These are phyloP conservation scores for Mercenaria mercenaria DNA, from an alignment of 1,140 invertebrate genomes.

Conservation along the genomic window DNA sequence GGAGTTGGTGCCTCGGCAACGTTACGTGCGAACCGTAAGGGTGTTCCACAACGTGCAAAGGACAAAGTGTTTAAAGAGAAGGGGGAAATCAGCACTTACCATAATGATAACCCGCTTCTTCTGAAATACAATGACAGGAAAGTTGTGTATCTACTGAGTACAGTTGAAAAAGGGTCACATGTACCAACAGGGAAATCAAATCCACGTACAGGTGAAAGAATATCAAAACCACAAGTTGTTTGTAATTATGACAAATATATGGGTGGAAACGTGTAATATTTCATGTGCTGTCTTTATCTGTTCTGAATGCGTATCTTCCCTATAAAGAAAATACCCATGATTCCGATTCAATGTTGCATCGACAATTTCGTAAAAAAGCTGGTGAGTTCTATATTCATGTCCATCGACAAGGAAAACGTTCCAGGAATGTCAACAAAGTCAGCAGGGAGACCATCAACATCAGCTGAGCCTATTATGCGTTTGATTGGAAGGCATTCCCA, in stretches of 20 bases:
- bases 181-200: neutral
- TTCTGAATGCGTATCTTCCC: conserved; percentile 12
- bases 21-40: conserved; percentile 43
- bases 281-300: conserved; percentile 5
- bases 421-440: no score
- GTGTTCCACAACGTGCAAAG: conserved; percentile 58
- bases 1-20: conserved; percentile 60
- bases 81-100: neutral
- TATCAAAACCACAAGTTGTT: neutral
- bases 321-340: neutral
- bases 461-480: neutral
- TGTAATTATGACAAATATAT: conserved; percentile 39
- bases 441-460: neutral
- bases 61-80: conserved; percentile 16
- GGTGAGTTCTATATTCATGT: neutral
- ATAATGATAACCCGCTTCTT: neutral
- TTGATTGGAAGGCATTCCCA: neutral
- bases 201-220: neutral
- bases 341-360: neutral
- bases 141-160: conserved; percentile 26
- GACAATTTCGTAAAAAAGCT: neutral
- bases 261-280: conserved; percentile 56
- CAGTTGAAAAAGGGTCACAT: neutral
- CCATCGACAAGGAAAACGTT: neutral
- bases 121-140: conserved; percentile 35